Evolutionary conservation across 2,113 vertebrate species (phyloP).

Genomic region (Grammatotria lemairii): DNA sequence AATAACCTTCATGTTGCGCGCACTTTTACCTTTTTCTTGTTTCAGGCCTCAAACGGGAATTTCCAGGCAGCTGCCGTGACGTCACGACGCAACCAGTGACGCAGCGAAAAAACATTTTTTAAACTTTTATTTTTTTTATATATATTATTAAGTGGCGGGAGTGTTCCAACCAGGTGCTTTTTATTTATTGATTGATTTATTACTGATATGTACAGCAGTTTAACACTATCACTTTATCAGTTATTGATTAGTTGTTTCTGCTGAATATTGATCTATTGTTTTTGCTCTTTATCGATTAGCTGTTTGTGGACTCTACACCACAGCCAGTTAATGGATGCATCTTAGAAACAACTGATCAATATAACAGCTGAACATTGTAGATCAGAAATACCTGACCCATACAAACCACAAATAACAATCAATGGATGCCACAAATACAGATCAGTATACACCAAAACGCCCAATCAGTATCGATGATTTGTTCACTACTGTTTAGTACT

Average conservation of each 20-base stretch:
- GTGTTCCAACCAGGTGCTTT: background rate
- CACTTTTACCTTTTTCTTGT: background rate
- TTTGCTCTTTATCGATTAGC: background rate
- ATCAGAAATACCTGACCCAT: background rate
- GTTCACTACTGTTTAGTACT: background rate
- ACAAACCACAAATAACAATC: background rate
- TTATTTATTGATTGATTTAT: background rate
- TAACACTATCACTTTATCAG: background rate
- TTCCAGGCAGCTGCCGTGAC: conserved; percentile 28
- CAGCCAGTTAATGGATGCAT: background rate
- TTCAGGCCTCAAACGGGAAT: conserved; percentile 19
- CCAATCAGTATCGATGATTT: background rate
- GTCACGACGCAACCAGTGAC: background rate
- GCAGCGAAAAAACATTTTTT: background rate
- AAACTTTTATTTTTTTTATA: background rate
- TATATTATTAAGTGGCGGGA: background rate
- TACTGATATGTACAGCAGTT: background rate
- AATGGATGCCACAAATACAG: background rate
- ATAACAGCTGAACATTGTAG: background rate
- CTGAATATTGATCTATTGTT: background rate
- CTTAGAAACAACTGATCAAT: background rate
- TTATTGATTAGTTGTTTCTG: background rate
- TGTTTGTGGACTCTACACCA: background rate
- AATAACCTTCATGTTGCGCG: background rate
- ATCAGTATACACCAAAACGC: background rate